Percentiles rank a stretch among this genome's conserved stretches.
phyloP scores from a whole-genome alignment of 1,140 invertebrate genomes.

The Protaetia brevitarsis region DNA sequence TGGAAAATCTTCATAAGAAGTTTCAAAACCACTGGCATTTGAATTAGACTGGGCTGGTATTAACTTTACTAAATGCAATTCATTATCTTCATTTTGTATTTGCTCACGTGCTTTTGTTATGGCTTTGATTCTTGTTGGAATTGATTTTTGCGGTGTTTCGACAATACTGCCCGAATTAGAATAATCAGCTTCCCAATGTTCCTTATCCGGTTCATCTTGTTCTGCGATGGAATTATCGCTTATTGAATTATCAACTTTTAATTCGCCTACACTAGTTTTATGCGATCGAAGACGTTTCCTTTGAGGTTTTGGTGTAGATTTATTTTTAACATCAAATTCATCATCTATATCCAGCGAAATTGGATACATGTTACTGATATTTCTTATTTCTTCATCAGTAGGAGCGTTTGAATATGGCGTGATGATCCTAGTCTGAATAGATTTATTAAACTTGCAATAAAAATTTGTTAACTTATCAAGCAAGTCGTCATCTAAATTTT shows the following conservation, averaged over 20 bases:
- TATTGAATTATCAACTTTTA: slow-evolving; percentile 26
- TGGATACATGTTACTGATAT: slow-evolving; percentile 49
- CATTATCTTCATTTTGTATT: slow-evolving; percentile 41
- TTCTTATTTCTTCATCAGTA: slow-evolving; percentile 54
- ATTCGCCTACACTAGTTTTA: slow-evolving; percentile 32
- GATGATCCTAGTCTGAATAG: slow-evolving; percentile 56
- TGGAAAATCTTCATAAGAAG: slow-evolving; percentile 32
- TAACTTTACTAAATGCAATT: slow-evolving; percentile 34
- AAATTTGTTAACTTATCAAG: slow-evolving; percentile 61
- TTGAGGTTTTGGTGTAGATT: slow-evolving; percentile 38
- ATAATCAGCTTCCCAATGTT: background rate
- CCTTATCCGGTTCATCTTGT: background rate
- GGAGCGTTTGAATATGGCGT: slow-evolving; percentile 61
- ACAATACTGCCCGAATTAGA: background rate
- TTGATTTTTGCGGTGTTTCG: background rate
- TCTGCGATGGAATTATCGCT: slow-evolving; percentile 22
- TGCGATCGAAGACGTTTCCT: slow-evolving; percentile 48
- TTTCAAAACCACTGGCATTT: background rate
- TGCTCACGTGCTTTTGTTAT: slow-evolving; percentile 49
- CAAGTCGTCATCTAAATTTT: slow-evolving; percentile 56
- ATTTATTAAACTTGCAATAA: slow-evolving; percentile 54
- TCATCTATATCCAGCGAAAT: slow-evolving; percentile 38
- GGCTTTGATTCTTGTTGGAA: slow-evolving; percentile 53
- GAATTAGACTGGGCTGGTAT: background rate
- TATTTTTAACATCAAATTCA: slow-evolving; percentile 44